Evolutionary conservation across 2,888 invertebrate species (phyloP).

Genomic region (Nemoura dubitans): DNA sequence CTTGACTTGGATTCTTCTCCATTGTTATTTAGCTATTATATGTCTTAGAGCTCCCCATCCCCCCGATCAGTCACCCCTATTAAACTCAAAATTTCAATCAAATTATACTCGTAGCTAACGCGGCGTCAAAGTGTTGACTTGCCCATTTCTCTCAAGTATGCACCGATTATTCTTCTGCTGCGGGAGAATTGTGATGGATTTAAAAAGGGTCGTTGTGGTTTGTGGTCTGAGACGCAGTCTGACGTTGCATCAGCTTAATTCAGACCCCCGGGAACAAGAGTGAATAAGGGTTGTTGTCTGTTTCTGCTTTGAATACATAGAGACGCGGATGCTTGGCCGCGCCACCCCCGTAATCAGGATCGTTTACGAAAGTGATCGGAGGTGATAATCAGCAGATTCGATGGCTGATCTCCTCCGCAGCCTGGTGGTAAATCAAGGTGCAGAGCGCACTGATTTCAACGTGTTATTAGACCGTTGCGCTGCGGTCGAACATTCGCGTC

Average conservation of each 20-base stretch:
- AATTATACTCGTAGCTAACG: slow-evolving; percentile 18
- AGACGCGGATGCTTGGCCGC: not conserved
- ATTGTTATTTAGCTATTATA: slow-evolving; percentile 31
- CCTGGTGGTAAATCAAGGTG: not conserved
- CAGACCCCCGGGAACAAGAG: slow-evolving; percentile 26
- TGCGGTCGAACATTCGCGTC: not conserved
- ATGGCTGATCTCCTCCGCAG: not conserved
- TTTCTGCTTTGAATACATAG: not conserved
- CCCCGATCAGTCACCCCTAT: slow-evolving; percentile 19
- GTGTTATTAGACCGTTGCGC: not conserved
- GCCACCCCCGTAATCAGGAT: slow-evolving; percentile 36
- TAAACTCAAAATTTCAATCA: slow-evolving; percentile 38
- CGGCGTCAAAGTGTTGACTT: slow-evolving; percentile 22
- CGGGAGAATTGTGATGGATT: slow-evolving; percentile 32
- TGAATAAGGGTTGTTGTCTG: slow-evolving; percentile 12
- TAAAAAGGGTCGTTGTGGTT: slow-evolving; percentile 28
- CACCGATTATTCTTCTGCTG: slow-evolving; percentile 21
- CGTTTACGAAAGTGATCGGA: not conserved
- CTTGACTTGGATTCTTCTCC: not conserved
- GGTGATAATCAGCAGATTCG: not conserved
- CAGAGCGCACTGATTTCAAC: not conserved
- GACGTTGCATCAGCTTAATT: not conserved
- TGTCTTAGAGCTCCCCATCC: not conserved
- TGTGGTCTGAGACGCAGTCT: not conserved
- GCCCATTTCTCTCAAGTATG: slow-evolving; percentile 15